Evolutionary conservation across 2,113 vertebrate genomes (phyloP), one percentile per base, ranked within the genome.

Genomic region (Oreochromis niloticus): DNA sequence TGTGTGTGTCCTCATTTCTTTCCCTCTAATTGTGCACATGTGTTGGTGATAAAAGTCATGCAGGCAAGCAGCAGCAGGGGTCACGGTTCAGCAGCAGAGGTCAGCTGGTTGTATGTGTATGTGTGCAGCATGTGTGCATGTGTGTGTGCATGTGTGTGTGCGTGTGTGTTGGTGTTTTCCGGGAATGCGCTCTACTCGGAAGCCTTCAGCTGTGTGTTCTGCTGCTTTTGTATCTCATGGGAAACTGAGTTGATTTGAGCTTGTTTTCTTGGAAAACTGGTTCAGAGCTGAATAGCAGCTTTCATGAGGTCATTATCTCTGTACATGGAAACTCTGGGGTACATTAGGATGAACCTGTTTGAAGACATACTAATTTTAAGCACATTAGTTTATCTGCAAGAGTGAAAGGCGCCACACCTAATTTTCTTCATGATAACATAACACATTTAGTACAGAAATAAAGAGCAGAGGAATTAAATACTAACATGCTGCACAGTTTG

Each of bases 141-240:
- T 9, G 59, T 1, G 19, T n/a, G n/a, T n/a, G n/a, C n/a, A n/a
- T n/a, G n/a, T n/a, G n/a, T n/a, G n/a, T 71, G 12, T 24, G 63
- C 5, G 12, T 68, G 7, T 4, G 7, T 24, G 66, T 71, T 22
- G n/a, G 11, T 71, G 66, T 88, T 92, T 96, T 96, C 93, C 89
- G 88, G 91, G 95, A 96, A 96, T 88, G 61, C 34, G 6, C 43
- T 85, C n/a, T 96, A 91, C 95, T 61, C 68, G 85, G 94, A 95
- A 95, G 82, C 75, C 86, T 83, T 94, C 89, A 87, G 91, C 84
- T 79, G 56, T 59, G 87, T 66, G n/a, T 81, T 88, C 82, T 94
- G 93, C 91, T 91, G 90, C 87, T 82, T 83, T 90, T 83, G 89
- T 30, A 46, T 46, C 83, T 87, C 81, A 75, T 10, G 7, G 80